These are phyloP conservation scores for Scatophagus argus DNA, from an alignment of 2,113 vertebrate species.

Conservation along the genomic window DNA sequence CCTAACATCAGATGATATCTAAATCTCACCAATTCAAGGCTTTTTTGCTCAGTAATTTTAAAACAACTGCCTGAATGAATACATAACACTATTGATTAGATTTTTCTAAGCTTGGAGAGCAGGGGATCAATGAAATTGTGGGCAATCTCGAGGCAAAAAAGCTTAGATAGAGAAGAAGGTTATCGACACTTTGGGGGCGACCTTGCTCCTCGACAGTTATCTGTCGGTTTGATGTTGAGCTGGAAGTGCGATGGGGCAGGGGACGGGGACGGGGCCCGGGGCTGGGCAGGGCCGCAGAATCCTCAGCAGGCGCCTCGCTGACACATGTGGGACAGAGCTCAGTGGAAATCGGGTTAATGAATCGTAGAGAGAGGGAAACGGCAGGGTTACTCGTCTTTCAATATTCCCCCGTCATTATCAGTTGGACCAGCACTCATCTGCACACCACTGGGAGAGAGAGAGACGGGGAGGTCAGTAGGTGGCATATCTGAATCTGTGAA, in stretches of 20 bases:
- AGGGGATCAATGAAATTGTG: slow-evolving; percentile 7
- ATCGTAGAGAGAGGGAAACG: slow-evolving; percentile 63
- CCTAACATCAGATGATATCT: slow-evolving; percentile 1
- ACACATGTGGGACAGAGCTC: slow-evolving; percentile 83
- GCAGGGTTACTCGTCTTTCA: slow-evolving; percentile 72
- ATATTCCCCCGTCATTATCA: slow-evolving; percentile 70
- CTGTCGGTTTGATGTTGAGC: slow-evolving; percentile 69
- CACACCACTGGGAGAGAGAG: slow-evolving; percentile 28
- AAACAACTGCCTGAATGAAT: slow-evolving; percentile 8
- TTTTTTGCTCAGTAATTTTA: slow-evolving; percentile 12
- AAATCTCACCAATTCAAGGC: slow-evolving; percentile 2
- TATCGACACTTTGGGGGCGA: slow-evolving; percentile 32
- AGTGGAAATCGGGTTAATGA: slow-evolving; percentile 83
- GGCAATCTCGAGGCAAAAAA: neutral
- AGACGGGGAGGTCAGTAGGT: slow-evolving; percentile 66
- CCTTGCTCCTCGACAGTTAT: slow-evolving; percentile 74
- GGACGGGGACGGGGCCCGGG: slow-evolving; percentile 37
- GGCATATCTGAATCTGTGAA: slow-evolving; percentile 63
- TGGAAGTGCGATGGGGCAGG: slow-evolving; percentile 46
- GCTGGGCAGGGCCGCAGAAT: slow-evolving; percentile 40
- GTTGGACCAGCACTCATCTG: slow-evolving; percentile 62
- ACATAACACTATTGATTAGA: neutral
- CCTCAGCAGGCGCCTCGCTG: slow-evolving; percentile 69
- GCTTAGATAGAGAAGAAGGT: neutral
- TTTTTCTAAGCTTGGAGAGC: neutral